A percentile compares a stretch with the other conserved stretches of the same genome.
These are phyloP conservation scores for Oxyura jamaicensis DNA, from an alignment of 2,113 vertebrate species.

Conservation along the genomic window DNA sequence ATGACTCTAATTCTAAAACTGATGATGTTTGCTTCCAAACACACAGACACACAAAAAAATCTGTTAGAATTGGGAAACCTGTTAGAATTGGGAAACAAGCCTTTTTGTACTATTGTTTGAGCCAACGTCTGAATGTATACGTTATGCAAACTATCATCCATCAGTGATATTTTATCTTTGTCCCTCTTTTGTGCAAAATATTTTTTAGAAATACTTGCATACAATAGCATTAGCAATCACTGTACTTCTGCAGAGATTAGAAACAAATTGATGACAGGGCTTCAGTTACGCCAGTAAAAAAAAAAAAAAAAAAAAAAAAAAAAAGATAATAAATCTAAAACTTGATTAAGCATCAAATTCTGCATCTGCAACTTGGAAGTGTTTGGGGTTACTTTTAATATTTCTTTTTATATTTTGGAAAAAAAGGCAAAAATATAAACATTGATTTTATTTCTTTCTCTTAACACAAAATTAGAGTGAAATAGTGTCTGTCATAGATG, in stretches of 20 bases:
- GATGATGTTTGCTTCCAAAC: not conserved
- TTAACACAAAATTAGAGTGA: not conserved
- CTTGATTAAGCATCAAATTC: not conserved
- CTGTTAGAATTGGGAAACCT: not conserved
- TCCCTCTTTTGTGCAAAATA: not conserved
- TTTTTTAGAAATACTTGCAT: not conserved
- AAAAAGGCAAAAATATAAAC: not conserved
- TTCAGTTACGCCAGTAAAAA: not conserved
- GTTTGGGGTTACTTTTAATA: not conserved
- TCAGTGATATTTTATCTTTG: not conserved
- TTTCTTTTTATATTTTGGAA: not conserved
- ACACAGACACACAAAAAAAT: not conserved
- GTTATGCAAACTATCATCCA: not conserved
- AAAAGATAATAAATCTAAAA: not conserved
- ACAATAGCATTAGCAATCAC: not conserved
- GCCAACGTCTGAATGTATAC: not conserved
- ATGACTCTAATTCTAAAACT: not conserved
- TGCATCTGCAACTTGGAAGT: not conserved
- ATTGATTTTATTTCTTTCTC: not conserved
- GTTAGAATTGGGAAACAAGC: not conserved
- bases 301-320: not conserved
- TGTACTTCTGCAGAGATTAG: not conserved
- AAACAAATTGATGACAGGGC: not conserved
- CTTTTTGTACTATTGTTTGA: not conserved
- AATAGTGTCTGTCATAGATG: not conserved